phyloP scores from a whole-genome alignment of 2,113 vertebrate species.

The Colaptes auratus region DNA sequence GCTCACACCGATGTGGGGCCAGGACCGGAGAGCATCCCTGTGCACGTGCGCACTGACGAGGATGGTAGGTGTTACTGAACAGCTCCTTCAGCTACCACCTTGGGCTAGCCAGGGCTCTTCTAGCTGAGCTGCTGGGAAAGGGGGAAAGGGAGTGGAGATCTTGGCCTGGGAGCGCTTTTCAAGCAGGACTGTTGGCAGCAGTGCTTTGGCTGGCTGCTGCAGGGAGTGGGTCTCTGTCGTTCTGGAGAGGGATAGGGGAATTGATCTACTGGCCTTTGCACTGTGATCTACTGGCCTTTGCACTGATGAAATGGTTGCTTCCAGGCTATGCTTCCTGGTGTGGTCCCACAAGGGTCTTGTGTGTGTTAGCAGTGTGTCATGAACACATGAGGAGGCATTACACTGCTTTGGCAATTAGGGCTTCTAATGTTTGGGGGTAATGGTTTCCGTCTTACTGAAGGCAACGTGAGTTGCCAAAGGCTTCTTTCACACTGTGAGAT shows the following conservation, averaged over 20 bases:
- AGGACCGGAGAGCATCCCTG: slow-evolving; percentile 91
- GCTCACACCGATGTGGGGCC: slow-evolving; percentile 97
- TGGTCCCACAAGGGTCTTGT: neutral
- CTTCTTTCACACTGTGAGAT: neutral
- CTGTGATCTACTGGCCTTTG: neutral
- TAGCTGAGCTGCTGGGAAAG: neutral
- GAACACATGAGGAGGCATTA: neutral
- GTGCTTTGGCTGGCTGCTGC: neutral
- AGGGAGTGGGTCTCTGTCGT: neutral
- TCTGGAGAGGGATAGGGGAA: neutral
- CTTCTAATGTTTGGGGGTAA: neutral
- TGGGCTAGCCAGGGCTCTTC: neutral
- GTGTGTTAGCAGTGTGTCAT: neutral
- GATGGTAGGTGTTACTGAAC: slow-evolving; percentile 86
- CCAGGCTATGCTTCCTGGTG: neutral
- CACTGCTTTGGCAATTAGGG: neutral
- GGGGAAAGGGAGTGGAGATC: neutral
- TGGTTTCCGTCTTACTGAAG: neutral
- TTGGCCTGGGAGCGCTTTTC: neutral
- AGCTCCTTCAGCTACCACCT: neutral
- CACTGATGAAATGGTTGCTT: neutral
- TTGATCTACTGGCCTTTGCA: neutral
- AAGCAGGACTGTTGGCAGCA: neutral
- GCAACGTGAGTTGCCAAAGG: neutral
- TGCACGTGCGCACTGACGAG: slow-evolving; percentile 92